Evolutionary conservation across 1,140 invertebrate genomes (phyloP), one percentile per base, ranked within the genome.

Genomic region (Saccostrea echinata): DNA sequence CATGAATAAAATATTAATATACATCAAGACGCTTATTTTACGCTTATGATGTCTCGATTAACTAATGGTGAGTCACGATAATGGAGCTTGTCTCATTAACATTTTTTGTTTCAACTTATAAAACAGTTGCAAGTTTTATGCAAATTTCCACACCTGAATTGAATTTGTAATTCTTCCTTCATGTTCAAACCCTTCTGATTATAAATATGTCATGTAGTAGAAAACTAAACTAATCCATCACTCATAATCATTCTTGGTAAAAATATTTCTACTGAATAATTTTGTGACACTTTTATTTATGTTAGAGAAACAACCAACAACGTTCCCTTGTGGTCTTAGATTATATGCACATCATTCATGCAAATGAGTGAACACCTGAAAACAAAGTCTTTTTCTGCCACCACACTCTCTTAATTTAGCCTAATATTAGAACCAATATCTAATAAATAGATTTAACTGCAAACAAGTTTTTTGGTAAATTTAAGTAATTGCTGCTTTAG

Each of bases 1-100:
- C 68, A 76, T 76, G 68, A 76, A 76, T 76, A 76, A 76, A 76
- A 76, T 76, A 76, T 76, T 76, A 76, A 76, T 76, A 76, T 76
- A 76, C 68, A 76, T 76, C 68, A 76, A 76, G 68, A 76, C 27
- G 27, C 55, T 76, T 76, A 76, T 33, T 76, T 30, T 76, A 76
- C 68, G 57, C 68, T 76, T 76, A 76, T 76, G 68, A 76, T 76
- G 68, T 76, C 68, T 76, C 68, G 27, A 76, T 76, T 76, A 76
- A 76, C 68, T 76, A 76, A 76, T 76, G 68, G 68, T 76, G 68
- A 76, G 68, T 76, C 68, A 76, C 68, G 68, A 76, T 30, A 33
- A 76, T 76, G 68, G 68, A 76, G 11, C 24, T 16, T 16, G 1
- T 76, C 68, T 76, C 68, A 76, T 76, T 76, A 76, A 0, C 68